Evolutionary conservation across 2,888 invertebrate species (phyloP).

Genomic region (Hyposoter didymator): DNA sequence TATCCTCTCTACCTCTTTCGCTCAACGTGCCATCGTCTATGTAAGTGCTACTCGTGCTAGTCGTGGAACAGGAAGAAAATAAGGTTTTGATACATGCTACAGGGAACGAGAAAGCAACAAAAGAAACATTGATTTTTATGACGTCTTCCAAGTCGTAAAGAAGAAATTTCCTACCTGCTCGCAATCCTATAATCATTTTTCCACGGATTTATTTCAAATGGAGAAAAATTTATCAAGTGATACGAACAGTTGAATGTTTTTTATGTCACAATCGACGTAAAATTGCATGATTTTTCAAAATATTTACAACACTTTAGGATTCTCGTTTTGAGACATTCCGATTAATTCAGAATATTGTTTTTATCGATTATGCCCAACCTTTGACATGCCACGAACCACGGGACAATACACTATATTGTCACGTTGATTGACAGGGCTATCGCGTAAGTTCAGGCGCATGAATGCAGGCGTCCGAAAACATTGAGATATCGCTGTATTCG

Average conservation of each 20-base stretch:
- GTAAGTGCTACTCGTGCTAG: constrained; percentile 7
- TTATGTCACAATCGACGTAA: no score
- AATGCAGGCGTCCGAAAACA: no score
- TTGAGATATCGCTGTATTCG: no score
- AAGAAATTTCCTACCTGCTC: not conserved
- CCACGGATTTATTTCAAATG: not conserved
- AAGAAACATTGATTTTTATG: not conserved
- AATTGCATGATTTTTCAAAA: no score
- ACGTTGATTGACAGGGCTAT: no score
- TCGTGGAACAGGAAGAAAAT: constrained; percentile 34
- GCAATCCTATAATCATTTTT: not conserved
- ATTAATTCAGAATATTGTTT: no score
- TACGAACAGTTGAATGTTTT: not conserved
- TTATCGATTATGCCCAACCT: no score
- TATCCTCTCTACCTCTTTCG: constrained; percentile 30
- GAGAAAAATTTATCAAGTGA: not conserved
- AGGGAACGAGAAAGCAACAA: constrained; percentile 44
- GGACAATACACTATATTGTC: no score
- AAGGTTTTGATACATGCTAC: constrained; percentile 3
- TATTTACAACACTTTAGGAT: no score
- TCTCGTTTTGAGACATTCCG: no score
- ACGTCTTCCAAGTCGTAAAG: not conserved
- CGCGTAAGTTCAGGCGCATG: no score
- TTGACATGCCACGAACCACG: no score
- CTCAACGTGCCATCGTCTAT: not conserved